Evolutionary conservation across 2,113 vertebrate genomes (phyloP), one percentile per base, ranked within the genome.

Genomic region (Colius striatus): DNA sequence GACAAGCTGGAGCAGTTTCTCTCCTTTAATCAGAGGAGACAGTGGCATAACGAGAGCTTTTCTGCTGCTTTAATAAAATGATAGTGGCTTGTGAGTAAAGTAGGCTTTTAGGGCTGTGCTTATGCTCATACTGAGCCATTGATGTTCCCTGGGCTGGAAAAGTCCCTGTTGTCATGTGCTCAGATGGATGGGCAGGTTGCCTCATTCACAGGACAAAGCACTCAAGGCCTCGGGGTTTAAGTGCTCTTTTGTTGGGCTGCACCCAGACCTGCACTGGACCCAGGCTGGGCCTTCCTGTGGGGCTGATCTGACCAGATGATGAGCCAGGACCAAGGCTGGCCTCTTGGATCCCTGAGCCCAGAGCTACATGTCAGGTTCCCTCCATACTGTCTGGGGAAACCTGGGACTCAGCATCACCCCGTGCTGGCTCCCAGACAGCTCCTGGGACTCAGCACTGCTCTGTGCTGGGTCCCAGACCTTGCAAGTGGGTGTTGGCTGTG

Each of bases 1-100:
- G 92, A 95, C 86, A 91, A 95, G 86, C 83, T 90, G 61, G 76
- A 95, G 92, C 79, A 23, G 76, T 84, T 94, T n/a, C 54, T 95
- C 50, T 84, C 60, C 91, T 92, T 92, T 96, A 63, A 96, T 94
- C 88, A 87, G 76, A 95, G 62, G 26, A 87, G 55, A 80, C 43
- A 94, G 63, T 86, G 75, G 85, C 82, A 90, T 93, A 91, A 89
- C 48, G 90, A 95, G 83, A 75, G 79, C 79, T 90, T 92, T 93
- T 84, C 75, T 62, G 17, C 32, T 18, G 45, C 88, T 93, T 72
- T 91, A 94, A 93, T 95, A 81, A 93, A 94, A 87, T 32, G 67
- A 77, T 78, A 88, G 92, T 1, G 3, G 82, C 63, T 82, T 90
- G 60, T 55, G 78, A 80, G 61, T 63, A 83, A 90, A 94, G 76